Evolutionary conservation across 2,797 vertebrate genomes (phyloP).

Genomic region (Pseudocheirus occidentalis): DNA sequence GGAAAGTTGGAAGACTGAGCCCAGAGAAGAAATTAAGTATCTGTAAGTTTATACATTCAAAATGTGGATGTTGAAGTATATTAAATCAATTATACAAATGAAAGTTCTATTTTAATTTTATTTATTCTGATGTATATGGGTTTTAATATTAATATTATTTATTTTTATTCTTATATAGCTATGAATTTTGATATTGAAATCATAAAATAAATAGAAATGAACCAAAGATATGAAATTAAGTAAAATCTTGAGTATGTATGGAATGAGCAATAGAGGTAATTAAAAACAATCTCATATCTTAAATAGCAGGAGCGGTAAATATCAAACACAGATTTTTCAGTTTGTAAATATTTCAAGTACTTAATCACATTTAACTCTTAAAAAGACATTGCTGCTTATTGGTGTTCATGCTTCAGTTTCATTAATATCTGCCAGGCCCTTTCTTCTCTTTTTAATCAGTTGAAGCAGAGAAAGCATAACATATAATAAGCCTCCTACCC

Average conservation of each 20-base stretch:
- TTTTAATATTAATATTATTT: too few relatives aligned
- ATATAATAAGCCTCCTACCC: slow-evolving; percentile 13
- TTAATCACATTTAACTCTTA: background rate
- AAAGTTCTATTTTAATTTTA: too few relatives aligned
- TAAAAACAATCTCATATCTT: background rate
- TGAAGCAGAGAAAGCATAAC: slow-evolving; percentile 1
- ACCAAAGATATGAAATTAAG: background rate
- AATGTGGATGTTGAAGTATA: too few relatives aligned
- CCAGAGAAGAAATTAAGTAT: too few relatives aligned
- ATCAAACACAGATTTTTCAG: background rate
- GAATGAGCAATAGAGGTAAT: background rate
- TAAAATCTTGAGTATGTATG: background rate
- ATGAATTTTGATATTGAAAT: slow-evolving; percentile 26
- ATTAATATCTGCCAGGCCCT: background rate
- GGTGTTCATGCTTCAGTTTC: background rate
- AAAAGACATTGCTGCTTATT: background rate
- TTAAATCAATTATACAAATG: too few relatives aligned
- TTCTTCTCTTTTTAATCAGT: background rate
- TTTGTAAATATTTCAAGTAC: background rate
- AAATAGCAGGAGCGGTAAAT: background rate
- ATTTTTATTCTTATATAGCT: background rate
- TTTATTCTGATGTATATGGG: too few relatives aligned
- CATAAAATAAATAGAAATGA: slow-evolving; percentile 23
- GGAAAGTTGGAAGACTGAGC: too few relatives aligned
- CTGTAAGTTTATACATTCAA: too few relatives aligned